Base-by-base conservation (phyloP, 1,140 invertebrate species). In the Steinernema khuongi region DNA sequence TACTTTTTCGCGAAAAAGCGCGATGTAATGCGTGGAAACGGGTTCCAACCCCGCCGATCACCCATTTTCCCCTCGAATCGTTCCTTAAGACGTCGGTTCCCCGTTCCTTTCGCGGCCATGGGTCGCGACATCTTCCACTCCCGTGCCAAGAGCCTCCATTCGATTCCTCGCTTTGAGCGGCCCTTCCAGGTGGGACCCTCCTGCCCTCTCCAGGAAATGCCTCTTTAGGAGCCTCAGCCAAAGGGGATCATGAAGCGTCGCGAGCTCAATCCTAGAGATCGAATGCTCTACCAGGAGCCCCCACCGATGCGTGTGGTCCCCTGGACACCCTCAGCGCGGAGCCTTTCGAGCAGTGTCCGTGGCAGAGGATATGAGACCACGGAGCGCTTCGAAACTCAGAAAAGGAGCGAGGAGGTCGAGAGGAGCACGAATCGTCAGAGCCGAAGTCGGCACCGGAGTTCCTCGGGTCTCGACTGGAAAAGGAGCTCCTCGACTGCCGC, bases 231-330 rank as follows among this genome's bases (percentile, higher is more conserved):
- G 14, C 22, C 4, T 14, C 50, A 4, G 4, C 50, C 50, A 4
- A 60, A 60, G 19, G 50, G 50, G 26, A 60, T 60, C 22, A 60
- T 60, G 50, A 60, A 60, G 50, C 50, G 50, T 7, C 50, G 22
- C 14, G 19, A 26, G 7, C 2, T 60, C 14, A 22, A 60, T 60
- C 26, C 50, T 2, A 60, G 50, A 22, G 50, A 60, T 14, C 11
- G 11, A 22, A 60, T 60, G 50, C 22, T 60, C 11, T 60, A 41
- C 26, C 50, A 11, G 26, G 4, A 22, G 19, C 50, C 7, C 36
- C 7, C 36, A 7, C n/a, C 36, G n/a, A 11, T 7, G n/a, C 36
- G 36, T 41, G n/a, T n/a, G n/a, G n/a, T n/a, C n/a, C n/a, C n/a
- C n/a, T n/a, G n/a, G n/a, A n/a, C 36, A n/a, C 36, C 7, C 7